These are phyloP conservation scores for Corynorhinus townsendii DNA, from an alignment of 2,113 vertebrate species.

Conservation along the genomic window DNA sequence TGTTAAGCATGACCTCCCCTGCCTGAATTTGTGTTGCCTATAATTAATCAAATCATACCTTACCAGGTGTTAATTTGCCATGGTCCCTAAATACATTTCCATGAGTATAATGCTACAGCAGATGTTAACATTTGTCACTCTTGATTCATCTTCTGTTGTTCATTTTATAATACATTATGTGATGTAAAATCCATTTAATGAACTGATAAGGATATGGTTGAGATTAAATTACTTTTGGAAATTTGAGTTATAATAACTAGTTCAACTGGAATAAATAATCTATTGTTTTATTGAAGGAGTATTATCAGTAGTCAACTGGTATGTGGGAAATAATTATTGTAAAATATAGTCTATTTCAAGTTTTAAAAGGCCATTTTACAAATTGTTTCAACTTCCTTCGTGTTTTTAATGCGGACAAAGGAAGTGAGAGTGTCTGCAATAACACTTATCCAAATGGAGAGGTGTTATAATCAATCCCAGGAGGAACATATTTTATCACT, in stretches of 20 bases:
- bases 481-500: not conserved
- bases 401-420: not conserved
- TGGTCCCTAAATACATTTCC: not conserved
- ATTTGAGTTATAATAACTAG: not conserved
- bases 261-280: not conserved
- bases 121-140: slow-evolving; percentile 10
- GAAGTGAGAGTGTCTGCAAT: not conserved
- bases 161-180: not conserved
- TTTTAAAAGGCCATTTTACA: not conserved
- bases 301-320: not conserved
- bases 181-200: not conserved
- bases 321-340: not conserved
- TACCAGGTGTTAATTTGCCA: not conserved
- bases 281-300: not conserved
- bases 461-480: not conserved
- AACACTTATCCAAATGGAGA: not conserved
- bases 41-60: slow-evolving; percentile 43
- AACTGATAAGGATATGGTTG: not conserved
- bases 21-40: not conserved
- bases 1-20: slow-evolving; percentile 10
- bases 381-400: not conserved
- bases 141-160: not conserved
- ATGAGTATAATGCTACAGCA: not conserved
- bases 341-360: not conserved
- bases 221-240: not conserved